These are phyloP conservation scores for Isurus oxyrinchus DNA, from an alignment of 2,113 vertebrate genomes.

Conservation along the genomic window DNA sequence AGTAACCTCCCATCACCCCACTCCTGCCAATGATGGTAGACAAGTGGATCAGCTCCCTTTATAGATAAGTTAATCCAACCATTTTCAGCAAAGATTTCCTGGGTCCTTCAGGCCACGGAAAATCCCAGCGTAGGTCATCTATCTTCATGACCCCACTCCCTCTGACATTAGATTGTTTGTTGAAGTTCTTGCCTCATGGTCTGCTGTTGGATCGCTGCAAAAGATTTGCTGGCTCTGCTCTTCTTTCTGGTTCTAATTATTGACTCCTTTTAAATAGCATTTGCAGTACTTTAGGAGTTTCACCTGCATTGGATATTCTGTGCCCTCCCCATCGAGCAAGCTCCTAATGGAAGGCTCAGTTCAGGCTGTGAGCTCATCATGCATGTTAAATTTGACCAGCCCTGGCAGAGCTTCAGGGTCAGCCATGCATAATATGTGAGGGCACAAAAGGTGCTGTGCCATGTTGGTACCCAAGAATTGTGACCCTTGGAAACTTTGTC, in stretches of 20 bases:
- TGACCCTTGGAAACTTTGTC: neutral
- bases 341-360: neutral
- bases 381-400: neutral
- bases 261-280: neutral
- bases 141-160: neutral
- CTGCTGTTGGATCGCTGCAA: neutral
- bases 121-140: neutral
- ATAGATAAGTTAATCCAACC: neutral
- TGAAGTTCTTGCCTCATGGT: neutral
- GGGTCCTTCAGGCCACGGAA: neutral
- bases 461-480: neutral
- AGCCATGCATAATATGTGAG: neutral
- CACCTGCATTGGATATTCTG: neutral
- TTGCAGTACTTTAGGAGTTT: neutral
- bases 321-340: neutral
- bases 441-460: neutral
- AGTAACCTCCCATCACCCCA: neutral
- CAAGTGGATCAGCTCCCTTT: neutral
- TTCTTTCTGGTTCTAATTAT: neutral
- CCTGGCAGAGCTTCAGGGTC: neutral
- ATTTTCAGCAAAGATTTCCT: neutral
- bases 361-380: neutral
- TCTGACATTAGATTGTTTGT: neutral
- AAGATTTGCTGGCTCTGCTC: neutral
- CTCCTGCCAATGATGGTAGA: neutral